Conservation (phyloP, 2,797 vertebrate genomes). For the Phoebastria nigripes region DNA sequence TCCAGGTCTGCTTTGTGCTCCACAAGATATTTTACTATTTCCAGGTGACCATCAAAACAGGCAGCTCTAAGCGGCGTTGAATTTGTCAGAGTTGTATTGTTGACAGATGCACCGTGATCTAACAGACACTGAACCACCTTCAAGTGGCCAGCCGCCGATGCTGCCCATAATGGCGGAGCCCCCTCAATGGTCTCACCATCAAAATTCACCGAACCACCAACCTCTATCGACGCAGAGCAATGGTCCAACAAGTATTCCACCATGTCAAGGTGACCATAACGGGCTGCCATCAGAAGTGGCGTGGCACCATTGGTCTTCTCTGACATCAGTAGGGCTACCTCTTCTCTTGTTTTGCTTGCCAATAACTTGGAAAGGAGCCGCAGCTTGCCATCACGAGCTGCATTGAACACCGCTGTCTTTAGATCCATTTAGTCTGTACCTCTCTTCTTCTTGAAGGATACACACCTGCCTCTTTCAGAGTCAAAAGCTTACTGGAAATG, state of each 20-base stretch:
- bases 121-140: conserved; percentile 94
- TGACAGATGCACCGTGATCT: conserved; percentile 93
- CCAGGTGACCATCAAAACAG: conserved; percentile 96
- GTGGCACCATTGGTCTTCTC: conserved; percentile 97
- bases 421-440: conserved; percentile 88
- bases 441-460: not conserved
- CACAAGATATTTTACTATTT: conserved; percentile 95
- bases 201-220: conserved; percentile 95
- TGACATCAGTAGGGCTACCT: conserved; percentile 88
- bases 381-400: conserved; percentile 95
- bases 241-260: conserved; percentile 95
- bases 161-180: conserved; percentile 94
- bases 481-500: conserved; percentile 9
- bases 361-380: conserved; percentile 94
- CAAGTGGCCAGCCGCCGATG: conserved; percentile 92
- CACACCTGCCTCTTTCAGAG: conserved; percentile 18
- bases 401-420: conserved; percentile 96
- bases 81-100: conserved; percentile 97
- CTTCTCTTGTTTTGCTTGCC: conserved; percentile 91
- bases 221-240: conserved; percentile 90
- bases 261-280: conserved; percentile 95
- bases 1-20: conserved; percentile 97
- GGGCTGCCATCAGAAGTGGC: conserved; percentile 90
- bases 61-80: conserved; percentile 93
- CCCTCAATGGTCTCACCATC: conserved; percentile 98